Percentiles rank a stretch among this genome's conserved stretches.
These are phyloP conservation scores for Steinernema hermaphroditum DNA, from an alignment of 2,888 invertebrate species.

Conservation along the genomic window DNA sequence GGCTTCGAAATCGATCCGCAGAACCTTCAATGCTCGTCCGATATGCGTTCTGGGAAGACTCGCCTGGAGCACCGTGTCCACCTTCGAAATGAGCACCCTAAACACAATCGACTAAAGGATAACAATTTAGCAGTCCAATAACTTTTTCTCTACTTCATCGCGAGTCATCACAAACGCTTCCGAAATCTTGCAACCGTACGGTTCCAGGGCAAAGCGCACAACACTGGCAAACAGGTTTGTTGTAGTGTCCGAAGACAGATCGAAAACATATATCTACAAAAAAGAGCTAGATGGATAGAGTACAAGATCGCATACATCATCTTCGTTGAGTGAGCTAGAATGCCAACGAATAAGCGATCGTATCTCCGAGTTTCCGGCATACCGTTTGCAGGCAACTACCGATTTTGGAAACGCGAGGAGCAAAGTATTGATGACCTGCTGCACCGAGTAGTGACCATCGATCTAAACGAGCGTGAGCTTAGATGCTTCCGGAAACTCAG, in stretches of 20 bases:
- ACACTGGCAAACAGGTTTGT: not conserved
- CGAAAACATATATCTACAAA: constrained; percentile 6
- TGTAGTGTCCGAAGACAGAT: not conserved
- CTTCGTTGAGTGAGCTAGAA: not conserved
- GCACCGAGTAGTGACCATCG: not conserved
- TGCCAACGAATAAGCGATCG: not conserved
- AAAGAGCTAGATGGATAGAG: too few relatives aligned
- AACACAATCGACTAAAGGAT: too few relatives aligned
- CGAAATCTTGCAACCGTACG: not conserved
- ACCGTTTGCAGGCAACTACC: not conserved
- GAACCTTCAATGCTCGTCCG: not conserved
- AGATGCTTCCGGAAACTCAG: not conserved
- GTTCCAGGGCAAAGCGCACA: not conserved
- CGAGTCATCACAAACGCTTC: not conserved
- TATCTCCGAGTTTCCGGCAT: not conserved
- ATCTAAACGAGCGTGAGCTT: not conserved
- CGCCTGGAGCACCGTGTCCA: too few relatives aligned
- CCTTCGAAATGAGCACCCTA: too few relatives aligned
- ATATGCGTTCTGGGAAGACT: too few relatives aligned
- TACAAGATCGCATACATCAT: constrained; percentile 16
- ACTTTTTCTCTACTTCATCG: not conserved
- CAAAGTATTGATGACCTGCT: not conserved
- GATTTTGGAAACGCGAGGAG: not conserved
- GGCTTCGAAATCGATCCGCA: not conserved
- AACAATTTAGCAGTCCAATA: too few relatives aligned